Base-by-base conservation (phyloP, 2,888 invertebrate species). In the Quadriops clusia region DNA sequence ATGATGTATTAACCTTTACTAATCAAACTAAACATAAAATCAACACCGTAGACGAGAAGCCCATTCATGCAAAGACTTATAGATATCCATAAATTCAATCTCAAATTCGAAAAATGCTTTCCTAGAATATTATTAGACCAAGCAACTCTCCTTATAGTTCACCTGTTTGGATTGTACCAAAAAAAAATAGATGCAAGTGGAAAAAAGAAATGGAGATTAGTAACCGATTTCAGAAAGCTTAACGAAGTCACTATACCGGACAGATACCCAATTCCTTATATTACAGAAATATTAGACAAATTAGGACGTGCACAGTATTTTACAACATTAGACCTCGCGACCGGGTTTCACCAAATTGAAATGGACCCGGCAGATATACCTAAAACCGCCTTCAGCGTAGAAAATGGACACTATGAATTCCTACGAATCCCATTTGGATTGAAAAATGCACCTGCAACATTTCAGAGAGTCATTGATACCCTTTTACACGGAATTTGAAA, bases 321-420 rank as follows among this genome's bases (percentile, higher is more conserved):
- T 31, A 42, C 47, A 1, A 46, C 42, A 0, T 23, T 54, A 4
- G 51, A 56, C 32, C 26, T 53, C 3, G 47, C 51, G 1, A 41
- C 39, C 20, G 54, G 52, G 1, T 56, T 51, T 24, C 45, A 49
- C 23, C 52, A 56, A 30, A 51, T 56, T 4, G 44, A 44, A 8
- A 34, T 55, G 23, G 31, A 41, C 9, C 26, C 30, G 13, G 31
- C 39, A 5, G 43, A 46, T 17, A 40, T 42, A 13, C 26, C 27
- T 23, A 54, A 52, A 40, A 55, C 53, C 1, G 48, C 51, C 2
- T 51, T 53, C 30, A 40, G 32, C 3, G 37, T 39, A 5, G 44
- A 45, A 21, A 35, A 44, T 21, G 46, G 47, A 5, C 49, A 49
- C 26, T 41, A 43, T 11, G 44, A 50, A 34, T 51, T 37, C 21